phyloP scores from a whole-genome alignment of 2,797 vertebrate genomes.

The Phoebastria nigripes region DNA sequence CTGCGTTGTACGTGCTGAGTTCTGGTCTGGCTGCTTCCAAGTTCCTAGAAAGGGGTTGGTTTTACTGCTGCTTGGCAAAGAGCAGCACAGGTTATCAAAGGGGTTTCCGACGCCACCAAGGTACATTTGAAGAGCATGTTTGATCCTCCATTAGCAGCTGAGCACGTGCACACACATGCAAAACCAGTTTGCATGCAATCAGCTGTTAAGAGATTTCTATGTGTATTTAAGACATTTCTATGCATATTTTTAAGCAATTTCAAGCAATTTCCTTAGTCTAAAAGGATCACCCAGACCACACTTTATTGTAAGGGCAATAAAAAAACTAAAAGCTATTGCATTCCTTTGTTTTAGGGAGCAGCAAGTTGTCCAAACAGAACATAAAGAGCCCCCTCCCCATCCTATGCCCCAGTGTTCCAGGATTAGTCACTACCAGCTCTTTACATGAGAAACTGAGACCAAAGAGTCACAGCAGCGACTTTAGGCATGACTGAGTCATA shows the following conservation, averaged over 20 bases:
- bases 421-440: neutral
- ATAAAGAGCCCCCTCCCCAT: neutral
- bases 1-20: neutral
- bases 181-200: neutral
- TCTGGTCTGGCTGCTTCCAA: neutral
- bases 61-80: constrained; percentile 21
- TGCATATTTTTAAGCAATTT: neutral
- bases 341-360: neutral
- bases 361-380: neutral
- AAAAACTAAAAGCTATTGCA: neutral
- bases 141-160: neutral
- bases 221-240: neutral
- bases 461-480: neutral
- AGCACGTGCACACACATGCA: neutral
- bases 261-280: neutral
- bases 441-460: neutral
- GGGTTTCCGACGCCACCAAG: neutral
- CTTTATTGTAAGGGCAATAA: neutral
- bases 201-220: neutral
- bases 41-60: constrained; percentile 29
- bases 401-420: too few species aligned
- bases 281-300: neutral
- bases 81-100: neutral
- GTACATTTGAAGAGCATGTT: neutral
- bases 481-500: neutral